These are phyloP conservation scores for Leucoraja erinaceus DNA, from an alignment of 2,113 vertebrate genomes.

Conservation along the genomic window DNA sequence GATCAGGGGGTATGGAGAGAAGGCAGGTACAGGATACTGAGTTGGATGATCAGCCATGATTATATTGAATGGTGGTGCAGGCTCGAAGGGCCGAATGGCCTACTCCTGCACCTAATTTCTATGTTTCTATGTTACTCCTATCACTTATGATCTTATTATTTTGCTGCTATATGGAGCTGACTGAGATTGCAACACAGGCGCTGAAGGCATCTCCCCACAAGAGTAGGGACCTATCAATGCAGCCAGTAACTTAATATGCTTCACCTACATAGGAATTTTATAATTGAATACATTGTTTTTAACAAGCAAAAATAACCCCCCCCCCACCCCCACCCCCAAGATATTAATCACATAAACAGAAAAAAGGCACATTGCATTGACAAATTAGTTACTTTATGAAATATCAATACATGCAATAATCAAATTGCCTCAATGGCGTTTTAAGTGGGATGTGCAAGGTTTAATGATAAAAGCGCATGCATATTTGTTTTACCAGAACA, in stretches of 20 bases:
- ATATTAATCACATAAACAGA: neutral
- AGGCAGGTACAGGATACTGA: no score
- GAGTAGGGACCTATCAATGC: neutral
- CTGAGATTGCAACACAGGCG: neutral
- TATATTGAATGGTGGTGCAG: no score
- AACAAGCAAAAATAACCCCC: neutral
- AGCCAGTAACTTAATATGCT: neutral
- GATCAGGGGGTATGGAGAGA: no score
- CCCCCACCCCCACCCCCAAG: neutral
- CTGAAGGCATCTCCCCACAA: neutral
- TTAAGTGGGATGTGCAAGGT: neutral
- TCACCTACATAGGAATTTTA: neutral
- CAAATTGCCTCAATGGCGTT: neutral
- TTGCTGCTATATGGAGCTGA: neutral
- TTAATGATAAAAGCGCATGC: constrained; percentile 8
- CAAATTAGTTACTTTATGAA: neutral
- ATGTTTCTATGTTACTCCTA: no score
- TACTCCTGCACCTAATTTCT: no score
- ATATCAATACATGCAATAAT: neutral
- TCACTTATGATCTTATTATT: no score
- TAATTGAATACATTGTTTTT: neutral
- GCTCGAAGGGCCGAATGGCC: no score
- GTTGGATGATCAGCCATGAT: no score
- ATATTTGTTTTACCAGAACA: constrained; percentile 73
- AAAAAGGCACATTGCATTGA: neutral